These are phyloP conservation scores for Apocheima hispidaria DNA, from an alignment of 2,888 invertebrate species.

Conservation along the genomic window DNA sequence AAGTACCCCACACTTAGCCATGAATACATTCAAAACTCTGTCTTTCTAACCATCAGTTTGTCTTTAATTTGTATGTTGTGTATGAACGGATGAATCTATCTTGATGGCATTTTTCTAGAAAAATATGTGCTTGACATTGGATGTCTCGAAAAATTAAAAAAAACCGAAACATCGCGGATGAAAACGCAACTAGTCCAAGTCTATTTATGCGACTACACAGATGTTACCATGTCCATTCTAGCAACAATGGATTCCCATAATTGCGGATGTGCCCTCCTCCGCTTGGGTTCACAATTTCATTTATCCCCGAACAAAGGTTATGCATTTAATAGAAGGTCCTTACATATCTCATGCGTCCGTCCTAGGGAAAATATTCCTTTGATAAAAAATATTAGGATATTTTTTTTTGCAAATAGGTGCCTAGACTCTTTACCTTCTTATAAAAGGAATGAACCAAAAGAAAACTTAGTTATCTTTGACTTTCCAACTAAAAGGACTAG, in stretches of 20 bases:
- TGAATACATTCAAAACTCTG: neutral
- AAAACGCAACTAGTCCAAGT: neutral
- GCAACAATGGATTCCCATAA: conserved; percentile 42
- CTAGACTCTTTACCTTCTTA: conserved; percentile 28
- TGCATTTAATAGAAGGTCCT: conserved; percentile 43
- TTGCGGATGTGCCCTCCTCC: conserved; percentile 52
- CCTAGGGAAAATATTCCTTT: conserved; percentile 36
- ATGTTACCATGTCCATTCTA: conserved; percentile 27
- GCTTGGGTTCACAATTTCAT: conserved; percentile 51
- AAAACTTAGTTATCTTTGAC: conserved; percentile 28
- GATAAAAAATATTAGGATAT: conserved; percentile 39
- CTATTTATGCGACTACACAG: conserved; percentile 11
- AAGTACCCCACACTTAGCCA: no score
- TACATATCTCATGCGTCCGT: conserved; percentile 37
- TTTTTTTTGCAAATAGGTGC: conserved; percentile 21
- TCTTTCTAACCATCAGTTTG: no score
- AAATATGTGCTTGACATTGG: no score
- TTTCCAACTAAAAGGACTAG: no score
- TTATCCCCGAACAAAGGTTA: conserved; percentile 48
- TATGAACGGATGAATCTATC: no score
- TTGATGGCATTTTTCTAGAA: no score
- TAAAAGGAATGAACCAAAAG: conserved; percentile 7
- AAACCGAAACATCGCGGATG: neutral
- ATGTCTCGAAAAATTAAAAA: neutral
- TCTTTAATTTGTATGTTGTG: no score